phyloP scores from a whole-genome alignment of 2,113 vertebrate species.

The Lophochroa leadbeateri region DNA sequence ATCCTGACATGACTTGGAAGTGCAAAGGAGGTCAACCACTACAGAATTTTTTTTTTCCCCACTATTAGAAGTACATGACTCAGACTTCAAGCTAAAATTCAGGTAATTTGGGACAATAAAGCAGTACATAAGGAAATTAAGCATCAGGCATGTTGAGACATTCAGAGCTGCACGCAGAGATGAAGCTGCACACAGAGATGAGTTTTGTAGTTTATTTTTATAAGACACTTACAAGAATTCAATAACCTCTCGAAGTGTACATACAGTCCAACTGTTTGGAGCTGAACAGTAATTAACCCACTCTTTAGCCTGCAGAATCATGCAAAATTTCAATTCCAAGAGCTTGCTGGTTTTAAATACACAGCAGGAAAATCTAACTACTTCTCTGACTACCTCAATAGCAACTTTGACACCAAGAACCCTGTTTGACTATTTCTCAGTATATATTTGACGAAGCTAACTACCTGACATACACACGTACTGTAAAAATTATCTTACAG shows the following conservation, averaged over 20 bases:
- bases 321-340: neutral
- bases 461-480: neutral
- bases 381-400: neutral
- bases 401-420: neutral
- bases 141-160: constrained; percentile 3
- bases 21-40: constrained; percentile 7
- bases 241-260: neutral
- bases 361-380: neutral
- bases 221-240: constrained; percentile 14
- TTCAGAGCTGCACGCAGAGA: constrained; percentile 29
- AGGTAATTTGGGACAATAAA: neutral
- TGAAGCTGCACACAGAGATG: neutral
- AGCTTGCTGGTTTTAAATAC: neutral
- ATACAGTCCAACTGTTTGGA: neutral
- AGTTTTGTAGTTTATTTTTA: constrained; percentile 18
- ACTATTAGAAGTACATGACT: neutral
- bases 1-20: neutral
- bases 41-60: neutral
- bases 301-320: neutral
- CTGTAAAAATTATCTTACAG: neutral
- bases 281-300: neutral
- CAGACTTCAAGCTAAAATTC: neutral
- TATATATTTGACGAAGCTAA: neutral
- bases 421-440: neutral
- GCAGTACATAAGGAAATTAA: neutral